Evolutionary conservation across 2,113 vertebrate species (phyloP).

Genomic region (Centropus unirufus): DNA sequence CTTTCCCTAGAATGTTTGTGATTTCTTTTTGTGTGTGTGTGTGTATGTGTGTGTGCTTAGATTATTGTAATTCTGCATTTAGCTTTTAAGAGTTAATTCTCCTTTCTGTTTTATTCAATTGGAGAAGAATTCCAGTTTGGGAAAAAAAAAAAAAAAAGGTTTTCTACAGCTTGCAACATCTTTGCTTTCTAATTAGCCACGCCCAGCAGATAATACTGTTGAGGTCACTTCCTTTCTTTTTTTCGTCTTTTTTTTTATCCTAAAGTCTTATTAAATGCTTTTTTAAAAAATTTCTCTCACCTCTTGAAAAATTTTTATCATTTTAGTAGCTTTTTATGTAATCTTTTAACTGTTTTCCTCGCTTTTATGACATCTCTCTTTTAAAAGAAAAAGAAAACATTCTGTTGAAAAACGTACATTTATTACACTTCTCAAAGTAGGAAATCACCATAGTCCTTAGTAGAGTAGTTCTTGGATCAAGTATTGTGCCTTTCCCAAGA

Average conservation of each 20-base stretch:
- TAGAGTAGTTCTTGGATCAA: not conserved
- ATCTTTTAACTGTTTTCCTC: not conserved
- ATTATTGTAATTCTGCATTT: not conserved
- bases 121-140: not conserved
- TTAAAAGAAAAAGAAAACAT: not conserved
- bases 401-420: not conserved
- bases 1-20: not conserved
- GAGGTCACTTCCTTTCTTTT: rapidly evolving
- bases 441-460: not conserved
- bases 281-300: not conserved
- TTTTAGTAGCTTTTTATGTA: not conserved
- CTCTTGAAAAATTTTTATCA: not conserved
- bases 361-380: not conserved
- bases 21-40: too few species aligned
- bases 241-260: not conserved
- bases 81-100: not conserved
- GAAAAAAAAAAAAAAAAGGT: not conserved
- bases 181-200: not conserved
- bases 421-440: not conserved
- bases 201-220: not conserved
- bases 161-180: not conserved
- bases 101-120: not conserved
- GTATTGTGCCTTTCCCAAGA: not conserved
- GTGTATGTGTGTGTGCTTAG: not conserved
- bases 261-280: not conserved